Evolutionary conservation across 2,113 vertebrate species (phyloP), one percentile per base, ranked within the genome.

Genomic region (Oncorhynchus keta): DNA sequence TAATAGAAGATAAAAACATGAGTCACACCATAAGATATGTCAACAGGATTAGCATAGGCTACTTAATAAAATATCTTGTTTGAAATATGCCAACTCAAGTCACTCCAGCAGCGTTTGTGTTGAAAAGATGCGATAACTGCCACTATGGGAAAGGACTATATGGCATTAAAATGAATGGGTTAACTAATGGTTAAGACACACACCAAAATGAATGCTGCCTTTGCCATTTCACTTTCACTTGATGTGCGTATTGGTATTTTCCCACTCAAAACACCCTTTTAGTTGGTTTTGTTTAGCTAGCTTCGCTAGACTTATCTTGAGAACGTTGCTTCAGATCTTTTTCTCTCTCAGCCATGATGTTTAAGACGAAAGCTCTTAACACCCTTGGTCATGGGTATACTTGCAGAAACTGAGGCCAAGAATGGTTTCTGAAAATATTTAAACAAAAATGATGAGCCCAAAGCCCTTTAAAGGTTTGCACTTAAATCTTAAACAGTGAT

Each of bases 171-270:
- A 9, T 32, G 0, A 32, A 18, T 24, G 14, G 3, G 28, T 14
- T 67, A 67, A 13, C 28, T 67, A 26, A 67, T 67, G 65, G 28
- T 26, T 32, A 26, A 67, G 65, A 28, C 13, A 30, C 35, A 39
- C 30, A 4, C 18, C 16, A 69, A n/a, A 3, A 64, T 64, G 39
- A 18, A 69, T 11, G 22, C 67, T 69, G 14, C 7, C 3, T 7
- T 2, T 4, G 5, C 7, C 82, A 68, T 51, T 76, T 88, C 85
- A 86, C 85, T 87, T 84, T 85, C 39, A 39, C 39, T 90, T 82
- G 78, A 81, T 32, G 39, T 83, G 81, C 66, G 48, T 68, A 69
- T 28, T 74, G 70, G 78, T 71, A 16, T 76, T 81, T 70, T 83
- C 86, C 76, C 76, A 68, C 78, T 82, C 80, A 76, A 71, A 66